These are phyloP conservation scores for Cephalopterus ornatus DNA, from an alignment of 2,113 vertebrate genomes.

Conservation along the genomic window DNA sequence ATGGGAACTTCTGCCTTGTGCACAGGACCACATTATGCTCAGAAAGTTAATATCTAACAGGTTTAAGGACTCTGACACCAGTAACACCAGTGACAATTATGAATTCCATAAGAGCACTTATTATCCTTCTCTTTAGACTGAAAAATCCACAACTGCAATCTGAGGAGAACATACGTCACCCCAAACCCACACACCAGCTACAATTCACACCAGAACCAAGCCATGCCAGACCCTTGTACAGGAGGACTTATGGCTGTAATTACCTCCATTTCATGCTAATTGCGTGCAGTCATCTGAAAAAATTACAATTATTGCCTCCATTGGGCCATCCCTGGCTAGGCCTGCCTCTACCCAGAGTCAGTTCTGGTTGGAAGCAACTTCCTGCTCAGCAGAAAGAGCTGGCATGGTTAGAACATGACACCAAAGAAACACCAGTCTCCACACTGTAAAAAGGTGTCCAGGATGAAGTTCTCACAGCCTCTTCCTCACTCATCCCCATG, in stretches of 20 bases:
- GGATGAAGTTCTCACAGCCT: background rate
- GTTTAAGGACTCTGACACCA: background rate
- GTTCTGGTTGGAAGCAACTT: background rate
- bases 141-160: background rate
- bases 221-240: background rate
- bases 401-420: background rate
- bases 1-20: background rate
- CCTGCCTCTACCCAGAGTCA: background rate
- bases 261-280: background rate
- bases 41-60: background rate
- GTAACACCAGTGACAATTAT: background rate
- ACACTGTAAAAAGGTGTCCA: background rate
- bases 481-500: background rate
- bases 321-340: background rate
- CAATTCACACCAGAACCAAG: background rate
- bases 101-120: background rate
- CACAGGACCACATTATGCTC: background rate
- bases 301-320: background rate
- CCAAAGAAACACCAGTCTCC: background rate
- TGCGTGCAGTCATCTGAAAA: slow-evolving; percentile 1
- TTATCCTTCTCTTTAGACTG: background rate
- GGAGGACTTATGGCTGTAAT: background rate
- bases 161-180: background rate
- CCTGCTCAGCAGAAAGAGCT: background rate
- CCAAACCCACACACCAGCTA: background rate